Conservation (phyloP, 2,888 invertebrate genomes). For the Volucella inanis region DNA sequence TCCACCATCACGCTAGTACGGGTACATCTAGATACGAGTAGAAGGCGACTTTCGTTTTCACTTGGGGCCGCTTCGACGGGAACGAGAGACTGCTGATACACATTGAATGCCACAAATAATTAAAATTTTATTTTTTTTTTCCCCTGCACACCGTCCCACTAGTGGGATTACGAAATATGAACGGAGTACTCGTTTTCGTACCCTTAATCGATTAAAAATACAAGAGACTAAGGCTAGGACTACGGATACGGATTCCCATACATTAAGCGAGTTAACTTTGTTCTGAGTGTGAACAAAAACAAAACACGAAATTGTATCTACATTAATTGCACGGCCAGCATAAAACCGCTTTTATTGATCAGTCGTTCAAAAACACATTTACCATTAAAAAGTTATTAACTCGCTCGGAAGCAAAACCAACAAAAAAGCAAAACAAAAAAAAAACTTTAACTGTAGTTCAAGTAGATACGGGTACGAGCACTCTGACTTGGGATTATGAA, state of each 20-base stretch:
- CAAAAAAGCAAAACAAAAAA: too few species aligned
- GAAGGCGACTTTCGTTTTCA: constrained; percentile 44
- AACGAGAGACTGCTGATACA: too few species aligned
- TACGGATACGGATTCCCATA: neutral
- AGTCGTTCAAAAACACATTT: constrained; percentile 6
- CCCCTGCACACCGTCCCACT: constrained; percentile 14
- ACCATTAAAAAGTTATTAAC: constrained; percentile 48
- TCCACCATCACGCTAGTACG: constrained; percentile 1
- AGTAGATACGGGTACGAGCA: too few species aligned
- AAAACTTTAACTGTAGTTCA: too few species aligned
- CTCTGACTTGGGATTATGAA: too few species aligned
- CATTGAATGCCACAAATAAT: constrained; percentile 23
- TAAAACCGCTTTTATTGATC: constrained; percentile 38
- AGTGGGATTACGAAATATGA: constrained; percentile 29
- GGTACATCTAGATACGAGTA: neutral
- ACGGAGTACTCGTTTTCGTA: too few species aligned
- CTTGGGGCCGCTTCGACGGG: neutral
- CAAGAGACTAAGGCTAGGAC: too few species aligned
- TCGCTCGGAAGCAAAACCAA: constrained; percentile 14
- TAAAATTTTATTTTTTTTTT: constrained; percentile 24
- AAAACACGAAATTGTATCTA: constrained; percentile 8
- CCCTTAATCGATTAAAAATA: constrained; percentile 43
- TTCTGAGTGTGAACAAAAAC: neutral
- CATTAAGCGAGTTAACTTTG: neutral
- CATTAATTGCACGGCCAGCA: constrained; percentile 36